These are phyloP conservation scores for Lytechinus variegatus DNA, from an alignment of 35 echinoderm and acorn worm genomes.

Conservation along the genomic window DNA sequence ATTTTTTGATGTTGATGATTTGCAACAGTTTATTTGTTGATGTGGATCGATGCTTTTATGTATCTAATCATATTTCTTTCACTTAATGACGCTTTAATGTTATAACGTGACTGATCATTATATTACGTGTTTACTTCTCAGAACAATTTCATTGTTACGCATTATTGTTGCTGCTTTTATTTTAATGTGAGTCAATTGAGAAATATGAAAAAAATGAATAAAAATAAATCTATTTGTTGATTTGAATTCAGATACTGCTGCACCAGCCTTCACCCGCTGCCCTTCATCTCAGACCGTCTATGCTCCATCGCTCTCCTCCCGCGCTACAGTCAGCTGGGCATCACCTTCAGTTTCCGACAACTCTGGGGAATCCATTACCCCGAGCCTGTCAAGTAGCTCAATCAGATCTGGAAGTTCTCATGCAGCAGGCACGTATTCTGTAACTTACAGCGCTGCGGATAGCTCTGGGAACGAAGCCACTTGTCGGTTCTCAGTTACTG, in stretches of 20 bases:
- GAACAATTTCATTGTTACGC: no score
- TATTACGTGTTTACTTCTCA: no score
- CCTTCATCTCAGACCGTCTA: constrained; percentile 21
- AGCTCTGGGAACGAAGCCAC: constrained; percentile 46
- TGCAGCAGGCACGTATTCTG: constrained; percentile 27
- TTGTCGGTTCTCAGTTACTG: constrained; percentile 64
- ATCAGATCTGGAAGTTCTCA: constrained; percentile 10
- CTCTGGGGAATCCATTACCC: constrained; percentile 51
- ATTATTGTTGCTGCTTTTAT: no score
- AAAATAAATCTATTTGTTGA: no score
- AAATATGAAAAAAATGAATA: no score
- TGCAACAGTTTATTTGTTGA: no score
- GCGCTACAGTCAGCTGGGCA: constrained; percentile 34
- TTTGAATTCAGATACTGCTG: constrained; percentile 37
- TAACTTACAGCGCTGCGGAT: constrained; percentile 50
- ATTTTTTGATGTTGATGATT: no score
- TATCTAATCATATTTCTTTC: no score
- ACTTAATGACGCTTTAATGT: no score
- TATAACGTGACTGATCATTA: no score
- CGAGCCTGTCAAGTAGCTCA: background rate
- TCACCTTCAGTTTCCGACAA: constrained; percentile 59
- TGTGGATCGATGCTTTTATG: no score
- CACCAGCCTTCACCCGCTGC: constrained; percentile 54
- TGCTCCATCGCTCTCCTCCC: background rate
- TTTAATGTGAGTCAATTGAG: no score